phyloP scores from a whole-genome alignment of 2,113 vertebrate species.

The Centropristis striata region DNA sequence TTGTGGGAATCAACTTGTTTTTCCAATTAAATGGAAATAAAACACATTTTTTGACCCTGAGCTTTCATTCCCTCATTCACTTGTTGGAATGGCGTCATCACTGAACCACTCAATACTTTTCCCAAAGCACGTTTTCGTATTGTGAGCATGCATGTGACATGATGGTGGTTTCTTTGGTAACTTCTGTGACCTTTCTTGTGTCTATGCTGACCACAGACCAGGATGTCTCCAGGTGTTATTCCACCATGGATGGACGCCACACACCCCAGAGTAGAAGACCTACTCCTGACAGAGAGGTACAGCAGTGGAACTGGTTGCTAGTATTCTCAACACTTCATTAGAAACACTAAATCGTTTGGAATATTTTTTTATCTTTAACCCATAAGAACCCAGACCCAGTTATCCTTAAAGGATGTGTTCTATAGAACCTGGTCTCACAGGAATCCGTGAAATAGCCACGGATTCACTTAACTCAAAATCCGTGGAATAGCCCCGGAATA shows the following conservation, averaged over 20 bases:
- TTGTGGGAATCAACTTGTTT: constrained; percentile 48
- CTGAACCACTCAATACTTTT: constrained; percentile 20
- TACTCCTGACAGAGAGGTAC: constrained; percentile 95
- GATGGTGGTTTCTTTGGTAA: background rate
- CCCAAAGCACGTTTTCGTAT: constrained; percentile 12
- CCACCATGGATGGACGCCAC: constrained; percentile 88
- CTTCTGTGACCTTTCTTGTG: constrained; percentile 64
- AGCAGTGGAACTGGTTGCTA: background rate
- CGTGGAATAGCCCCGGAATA: no score
- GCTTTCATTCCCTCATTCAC: constrained; percentile 64
- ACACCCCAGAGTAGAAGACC: constrained; percentile 89
- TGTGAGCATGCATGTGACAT: constrained; percentile 17
- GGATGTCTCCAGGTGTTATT: constrained; percentile 90
- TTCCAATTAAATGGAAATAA: constrained; percentile 72
- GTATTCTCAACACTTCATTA: background rate
- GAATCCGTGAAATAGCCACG: no score
- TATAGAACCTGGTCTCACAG: no score
- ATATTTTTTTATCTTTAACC: background rate
- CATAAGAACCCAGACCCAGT: no score
- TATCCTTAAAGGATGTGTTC: no score
- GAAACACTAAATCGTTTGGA: no score
- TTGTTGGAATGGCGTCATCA: constrained; percentile 59
- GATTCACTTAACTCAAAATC: no score
- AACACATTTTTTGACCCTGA: constrained; percentile 50
- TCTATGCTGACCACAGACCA: constrained; percentile 87